Conservation (phyloP, 2,888 invertebrate genomes). For the Andrena minutula region DNA sequence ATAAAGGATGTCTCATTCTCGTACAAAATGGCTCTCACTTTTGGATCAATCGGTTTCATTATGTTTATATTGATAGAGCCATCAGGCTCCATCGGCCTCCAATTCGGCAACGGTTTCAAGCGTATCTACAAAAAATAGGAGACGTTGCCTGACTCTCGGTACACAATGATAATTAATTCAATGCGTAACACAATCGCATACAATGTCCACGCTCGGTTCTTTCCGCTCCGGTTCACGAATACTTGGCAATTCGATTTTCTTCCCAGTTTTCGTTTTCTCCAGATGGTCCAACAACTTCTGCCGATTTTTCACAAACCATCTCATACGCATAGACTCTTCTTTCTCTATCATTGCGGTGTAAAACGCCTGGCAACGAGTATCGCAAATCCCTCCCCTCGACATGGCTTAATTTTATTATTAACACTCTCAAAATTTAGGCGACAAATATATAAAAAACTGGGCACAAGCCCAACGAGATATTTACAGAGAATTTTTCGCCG, state of each 20-base stretch:
- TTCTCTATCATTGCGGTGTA: slow-evolving; percentile 72
- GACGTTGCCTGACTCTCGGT: neutral
- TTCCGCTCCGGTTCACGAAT: slow-evolving; percentile 24
- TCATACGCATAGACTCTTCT: slow-evolving; percentile 73
- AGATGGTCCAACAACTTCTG: slow-evolving; percentile 77
- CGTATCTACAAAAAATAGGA: slow-evolving; percentile 39
- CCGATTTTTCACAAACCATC: slow-evolving; percentile 80
- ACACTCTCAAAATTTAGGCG: neutral
- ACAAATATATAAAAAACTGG: neutral
- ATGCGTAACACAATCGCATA: slow-evolving; percentile 4
- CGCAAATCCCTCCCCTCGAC: slow-evolving; percentile 66
- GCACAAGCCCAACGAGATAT: slow-evolving; percentile 2
- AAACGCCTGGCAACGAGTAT: slow-evolving; percentile 79
- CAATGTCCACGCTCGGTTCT: slow-evolving; percentile 35
- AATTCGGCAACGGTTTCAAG: slow-evolving; percentile 59
- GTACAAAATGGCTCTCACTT: slow-evolving; percentile 73
- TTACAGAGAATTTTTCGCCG: slow-evolving; percentile 26
- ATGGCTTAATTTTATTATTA: slow-evolving; percentile 41
- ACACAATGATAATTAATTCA: neutral
- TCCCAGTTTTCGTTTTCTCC: slow-evolving; percentile 41
- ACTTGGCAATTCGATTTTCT: slow-evolving; percentile 49
- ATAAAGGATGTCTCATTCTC: slow-evolving; percentile 74
- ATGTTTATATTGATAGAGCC: slow-evolving; percentile 65
- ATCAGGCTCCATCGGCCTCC: slow-evolving; percentile 70
- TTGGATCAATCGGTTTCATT: slow-evolving; percentile 78